Evolutionary conservation across 2,888 invertebrate species (phyloP).

Genomic region (Molorchus minor): DNA sequence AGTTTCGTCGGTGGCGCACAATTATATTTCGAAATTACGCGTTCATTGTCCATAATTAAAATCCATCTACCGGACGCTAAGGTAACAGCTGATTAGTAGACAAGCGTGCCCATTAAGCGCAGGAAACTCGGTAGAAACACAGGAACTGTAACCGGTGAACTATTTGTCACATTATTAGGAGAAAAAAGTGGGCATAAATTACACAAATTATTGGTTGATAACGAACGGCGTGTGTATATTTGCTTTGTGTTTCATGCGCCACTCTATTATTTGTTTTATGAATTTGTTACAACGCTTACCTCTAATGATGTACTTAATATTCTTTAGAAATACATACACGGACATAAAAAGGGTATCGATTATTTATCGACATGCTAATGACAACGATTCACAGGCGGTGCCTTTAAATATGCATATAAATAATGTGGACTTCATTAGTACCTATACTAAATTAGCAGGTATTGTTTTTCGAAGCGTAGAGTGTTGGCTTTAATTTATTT

Average conservation of each 20-base stretch:
- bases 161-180: slow-evolving; percentile 34
- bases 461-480: too few relatives aligned
- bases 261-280: slow-evolving; percentile 24
- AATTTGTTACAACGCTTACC: slow-evolving; percentile 19
- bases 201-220: slow-evolving; percentile 33
- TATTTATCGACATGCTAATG: background rate
- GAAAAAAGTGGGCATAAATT: slow-evolving; percentile 31
- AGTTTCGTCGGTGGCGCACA: slow-evolving; percentile 22
- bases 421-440: background rate
- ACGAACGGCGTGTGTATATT: slow-evolving; percentile 20
- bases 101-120: slow-evolving; percentile 39
- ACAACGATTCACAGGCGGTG: background rate
- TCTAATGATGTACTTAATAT: slow-evolving; percentile 18
- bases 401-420: slow-evolving; percentile 1
- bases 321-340: slow-evolving; percentile 14
- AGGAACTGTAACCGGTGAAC: slow-evolving; percentile 22
- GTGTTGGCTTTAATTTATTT: too few relatives aligned
- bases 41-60: slow-evolving; percentile 26
- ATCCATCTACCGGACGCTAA: slow-evolving; percentile 26
- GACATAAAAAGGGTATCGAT: slow-evolving; percentile 9
- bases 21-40: slow-evolving; percentile 26
- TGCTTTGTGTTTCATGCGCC: slow-evolving; percentile 26
- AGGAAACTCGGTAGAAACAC: slow-evolving; percentile 38
- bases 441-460: too few relatives aligned
- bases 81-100: slow-evolving; percentile 42